Base-by-base conservation (phyloP, 1,140 invertebrate genomes). In the Cecropterus lyciades region DNA sequence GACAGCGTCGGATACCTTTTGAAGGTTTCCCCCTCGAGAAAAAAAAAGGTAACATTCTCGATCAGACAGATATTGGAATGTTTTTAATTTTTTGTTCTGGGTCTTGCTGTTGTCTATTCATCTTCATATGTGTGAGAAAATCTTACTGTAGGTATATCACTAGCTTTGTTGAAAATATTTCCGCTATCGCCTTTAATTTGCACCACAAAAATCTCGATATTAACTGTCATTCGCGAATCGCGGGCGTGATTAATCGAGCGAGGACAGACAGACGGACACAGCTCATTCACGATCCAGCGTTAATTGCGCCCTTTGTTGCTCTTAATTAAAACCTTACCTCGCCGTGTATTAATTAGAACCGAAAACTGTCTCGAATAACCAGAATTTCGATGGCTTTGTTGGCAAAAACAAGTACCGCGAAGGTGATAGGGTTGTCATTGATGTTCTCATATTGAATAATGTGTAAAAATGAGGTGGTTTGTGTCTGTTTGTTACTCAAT, bases 201-300 rank as follows among this genome's bases (percentile, higher is more conserved):
- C 5, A 7, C 13, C 70, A 37, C 11, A 7, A 16, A 42, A 30
- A 13, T 40, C 49, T 55, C 72, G 56, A 82, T 85, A 85, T 85
- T 85, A 85, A 82, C 82, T 85, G 82, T 85, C 82, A 83, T 73
- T 73, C 60, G 74, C 83, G 80, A 82, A 84, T 81, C 77, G 75
- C 71, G 40, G 37, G 60, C 65, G 67, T 83, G 82, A 85, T 85
- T 85, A 85, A 83, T 85, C 64, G 78, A 70, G 73, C 66, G 69
- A 62, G 66, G 70, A 75, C 72, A 75, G 77, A 70, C 78, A 46
- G 70, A 69, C 69, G 30, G 65, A 71, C 62, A 43, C 40, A 37
- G 30, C 59, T 67, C 56, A 59, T 59, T 59, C 33, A 53, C 51
- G 14, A 53, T 59, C 56, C n/a, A 48, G 14, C 43, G 24, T 59